Evolutionary conservation across 2,888 invertebrate genomes (phyloP).

Genomic region (Trissoscelio sp.): DNA sequence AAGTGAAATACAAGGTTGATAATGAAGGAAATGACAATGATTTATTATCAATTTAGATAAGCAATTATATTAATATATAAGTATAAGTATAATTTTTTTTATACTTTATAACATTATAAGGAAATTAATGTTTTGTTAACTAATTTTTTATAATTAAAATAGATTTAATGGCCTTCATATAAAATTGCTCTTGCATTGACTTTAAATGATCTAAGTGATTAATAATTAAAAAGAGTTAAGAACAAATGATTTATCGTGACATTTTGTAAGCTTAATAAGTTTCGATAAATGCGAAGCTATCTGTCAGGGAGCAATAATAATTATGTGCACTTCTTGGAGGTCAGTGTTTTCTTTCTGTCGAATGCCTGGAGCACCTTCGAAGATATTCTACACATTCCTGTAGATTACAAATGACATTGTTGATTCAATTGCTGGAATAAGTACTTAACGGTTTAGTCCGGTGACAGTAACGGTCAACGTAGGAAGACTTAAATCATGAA

Average conservation of each 20-base stretch:
- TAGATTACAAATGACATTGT: slow-evolving; percentile 63
- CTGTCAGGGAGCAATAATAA: slow-evolving; percentile 38
- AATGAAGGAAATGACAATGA: slow-evolving; percentile 19
- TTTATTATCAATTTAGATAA: neutral
- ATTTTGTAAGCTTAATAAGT: slow-evolving; percentile 21
- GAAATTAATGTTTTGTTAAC: too few relatives aligned
- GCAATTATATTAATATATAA: neutral
- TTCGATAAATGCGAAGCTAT: slow-evolving; percentile 33
- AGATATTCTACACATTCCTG: slow-evolving; percentile 54
- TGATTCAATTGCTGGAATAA: slow-evolving; percentile 64
- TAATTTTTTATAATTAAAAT: too few relatives aligned
- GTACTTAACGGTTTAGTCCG: slow-evolving; percentile 63
- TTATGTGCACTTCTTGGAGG: slow-evolving; percentile 48
- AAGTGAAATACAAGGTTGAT: neutral
- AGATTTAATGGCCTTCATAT: too few relatives aligned
- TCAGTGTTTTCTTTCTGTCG: slow-evolving; percentile 55
- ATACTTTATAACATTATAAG: too few relatives aligned
- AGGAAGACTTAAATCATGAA: slow-evolving; percentile 40
- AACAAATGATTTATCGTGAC: slow-evolving; percentile 23
- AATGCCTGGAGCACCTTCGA: slow-evolving; percentile 39
- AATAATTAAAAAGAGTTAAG: slow-evolving; percentile 10
- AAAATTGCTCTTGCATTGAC: slow-evolving; percentile 13
- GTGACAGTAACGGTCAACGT: slow-evolving; percentile 56
- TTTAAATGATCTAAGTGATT: slow-evolving; percentile 28
- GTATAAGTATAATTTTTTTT: too few relatives aligned